Conservation (phyloP, 2,888 invertebrate species). For the Aproaerema taeniolella region DNA sequence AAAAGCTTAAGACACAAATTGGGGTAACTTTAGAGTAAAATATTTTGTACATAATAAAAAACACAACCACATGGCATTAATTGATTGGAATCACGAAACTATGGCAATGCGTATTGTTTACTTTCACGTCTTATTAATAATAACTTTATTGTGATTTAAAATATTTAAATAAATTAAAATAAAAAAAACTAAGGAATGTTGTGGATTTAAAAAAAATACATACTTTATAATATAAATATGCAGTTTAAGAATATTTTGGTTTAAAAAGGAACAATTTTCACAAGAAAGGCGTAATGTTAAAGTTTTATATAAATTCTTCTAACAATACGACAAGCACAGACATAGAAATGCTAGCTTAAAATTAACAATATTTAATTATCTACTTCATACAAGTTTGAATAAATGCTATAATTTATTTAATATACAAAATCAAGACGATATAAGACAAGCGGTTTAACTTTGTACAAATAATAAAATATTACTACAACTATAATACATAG, state of each 20-base stretch:
- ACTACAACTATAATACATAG: constrained; percentile 16
- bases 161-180: constrained; percentile 13
- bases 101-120: constrained; percentile 6
- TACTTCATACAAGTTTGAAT: constrained; percentile 15
- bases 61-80: constrained; percentile 70
- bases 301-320: no score
- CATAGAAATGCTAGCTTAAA: constrained; percentile 7
- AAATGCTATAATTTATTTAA: not conserved
- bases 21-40: constrained; percentile 67
- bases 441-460: no score
- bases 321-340: constrained; percentile 2
- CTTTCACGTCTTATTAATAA: no score
- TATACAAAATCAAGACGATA: no score
- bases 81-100: not conserved
- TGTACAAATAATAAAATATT: constrained; percentile 22
- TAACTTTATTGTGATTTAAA: no score
- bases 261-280: constrained; percentile 19
- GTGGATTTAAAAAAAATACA: constrained; percentile 3
- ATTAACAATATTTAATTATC: constrained; percentile 12
- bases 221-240: no score
- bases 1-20: constrained; percentile 27
- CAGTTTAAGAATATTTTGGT: constrained; percentile 18
- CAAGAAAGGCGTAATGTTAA: constrained; percentile 3
- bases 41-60: constrained; percentile 66
- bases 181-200: constrained; percentile 51